Evolutionary conservation across 30 jellyfish, hydroid and myxozoan species (phyloP).

Genomic region (Sanderia malayensis): DNA sequence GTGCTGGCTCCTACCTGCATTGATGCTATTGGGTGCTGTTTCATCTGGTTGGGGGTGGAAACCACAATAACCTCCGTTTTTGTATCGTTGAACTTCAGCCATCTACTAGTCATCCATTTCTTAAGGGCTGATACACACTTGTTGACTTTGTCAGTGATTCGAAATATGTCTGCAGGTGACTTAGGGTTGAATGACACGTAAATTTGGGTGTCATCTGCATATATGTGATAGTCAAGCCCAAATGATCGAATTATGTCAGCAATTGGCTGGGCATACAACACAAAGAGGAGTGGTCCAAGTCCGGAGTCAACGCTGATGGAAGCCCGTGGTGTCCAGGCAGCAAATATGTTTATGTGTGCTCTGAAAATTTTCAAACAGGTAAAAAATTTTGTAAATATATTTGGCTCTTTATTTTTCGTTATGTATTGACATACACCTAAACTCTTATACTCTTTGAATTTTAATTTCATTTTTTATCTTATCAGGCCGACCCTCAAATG

Average conservation of each 20-base stretch:
- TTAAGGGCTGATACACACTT: slow-evolving; percentile 28
- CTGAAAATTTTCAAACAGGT: slow-evolving; percentile 23
- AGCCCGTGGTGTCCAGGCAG: slow-evolving; percentile 26
- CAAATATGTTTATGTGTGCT: slow-evolving; percentile 41
- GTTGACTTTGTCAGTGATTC: not conserved
- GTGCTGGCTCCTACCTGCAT: too few relatives aligned
- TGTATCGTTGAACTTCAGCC: slow-evolving; percentile 15
- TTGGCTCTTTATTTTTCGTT: not conserved
- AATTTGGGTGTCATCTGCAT: slow-evolving; percentile 25
- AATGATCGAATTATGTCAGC: slow-evolving; percentile 30
- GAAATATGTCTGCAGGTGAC: not conserved
- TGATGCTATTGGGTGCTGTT: too few relatives aligned
- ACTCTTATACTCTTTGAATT: not conserved
- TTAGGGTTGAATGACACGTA: slow-evolving; percentile 9
- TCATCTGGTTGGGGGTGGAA: slow-evolving; percentile 36
- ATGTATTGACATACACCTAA: not conserved
- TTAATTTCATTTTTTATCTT: not conserved
- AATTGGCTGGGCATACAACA: slow-evolving; percentile 14
- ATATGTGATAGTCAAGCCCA: slow-evolving; percentile 35
- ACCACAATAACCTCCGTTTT: slow-evolving; percentile 20
- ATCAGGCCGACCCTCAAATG: slow-evolving; percentile 30
- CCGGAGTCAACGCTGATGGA: slow-evolving; percentile 25
- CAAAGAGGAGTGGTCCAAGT: slow-evolving; percentile 23
- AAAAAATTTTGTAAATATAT: not conserved
- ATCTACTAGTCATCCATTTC: slow-evolving; percentile 26